Percentiles rank a stretch among this genome's conserved stretches.
Evolutionary conservation across 2,797 vertebrate species (phyloP).

Genomic region (Chloroceryle amazona): DNA sequence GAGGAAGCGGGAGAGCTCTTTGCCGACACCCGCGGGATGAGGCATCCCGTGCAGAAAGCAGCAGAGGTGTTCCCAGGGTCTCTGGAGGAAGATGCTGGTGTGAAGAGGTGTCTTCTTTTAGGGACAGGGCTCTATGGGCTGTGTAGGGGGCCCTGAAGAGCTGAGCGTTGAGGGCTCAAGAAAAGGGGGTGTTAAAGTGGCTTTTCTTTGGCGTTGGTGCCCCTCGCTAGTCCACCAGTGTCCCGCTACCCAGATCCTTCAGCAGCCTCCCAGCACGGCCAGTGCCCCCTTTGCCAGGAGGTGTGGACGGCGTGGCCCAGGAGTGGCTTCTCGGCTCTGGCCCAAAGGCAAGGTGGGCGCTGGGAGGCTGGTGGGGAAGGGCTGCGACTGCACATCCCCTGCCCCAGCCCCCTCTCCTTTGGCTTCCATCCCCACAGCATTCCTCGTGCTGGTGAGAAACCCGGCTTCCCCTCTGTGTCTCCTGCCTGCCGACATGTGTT

Average conservation of each 20-base stretch:
- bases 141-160: background rate
- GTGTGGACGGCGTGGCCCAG: background rate
- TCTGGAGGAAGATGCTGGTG: fast-evolving
- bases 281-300: background rate
- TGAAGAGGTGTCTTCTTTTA: background rate
- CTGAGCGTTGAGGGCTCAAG: background rate
- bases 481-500: constrained; percentile 85
- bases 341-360: background rate
- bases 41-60: fast-evolving
- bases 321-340: background rate
- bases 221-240: fast-evolving
- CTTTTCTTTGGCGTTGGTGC: background rate
- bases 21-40: fast-evolving
- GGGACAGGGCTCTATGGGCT: fast-evolving
- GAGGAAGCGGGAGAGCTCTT: background rate
- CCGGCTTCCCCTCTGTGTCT: constrained; percentile 68
- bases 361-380: background rate
- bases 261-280: background rate
- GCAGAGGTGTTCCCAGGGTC: background rate
- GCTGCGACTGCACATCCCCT: background rate
- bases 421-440: constrained; percentile 29
- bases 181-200: background rate
- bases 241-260: background rate
- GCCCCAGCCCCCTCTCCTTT: background rate
- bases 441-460: constrained; percentile 67